A percentile compares a stretch with the other conserved stretches of the same genome.
Evolutionary conservation across 2,888 invertebrate species (phyloP).

Genomic region (Dermolepida albohirtum): DNA sequence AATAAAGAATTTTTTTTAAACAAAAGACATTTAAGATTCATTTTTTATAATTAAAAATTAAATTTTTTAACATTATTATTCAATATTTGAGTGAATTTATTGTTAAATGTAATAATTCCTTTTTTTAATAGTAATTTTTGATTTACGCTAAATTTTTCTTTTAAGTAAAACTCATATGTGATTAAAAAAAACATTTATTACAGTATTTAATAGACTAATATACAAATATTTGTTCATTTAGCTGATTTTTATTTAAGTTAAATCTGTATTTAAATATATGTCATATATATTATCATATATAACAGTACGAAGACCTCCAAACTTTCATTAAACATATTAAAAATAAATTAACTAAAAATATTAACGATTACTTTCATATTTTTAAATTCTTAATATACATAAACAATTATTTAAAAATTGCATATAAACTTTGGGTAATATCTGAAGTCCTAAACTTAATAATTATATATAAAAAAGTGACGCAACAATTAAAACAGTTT

Average conservation of each 20-base stretch:
- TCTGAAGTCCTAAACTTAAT: too few relatives aligned
- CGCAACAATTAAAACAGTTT: slow-evolving; percentile 14
- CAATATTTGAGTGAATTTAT: too few relatives aligned
- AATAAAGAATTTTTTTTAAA: slow-evolving; percentile 39
- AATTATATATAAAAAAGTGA: neutral
- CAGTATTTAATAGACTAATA: slow-evolving; percentile 22
- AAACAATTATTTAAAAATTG: too few relatives aligned
- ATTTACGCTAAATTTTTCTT: neutral
- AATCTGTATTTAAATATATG: slow-evolving; percentile 13
- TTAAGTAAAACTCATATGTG: slow-evolving; percentile 25
- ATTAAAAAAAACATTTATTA: slow-evolving; percentile 37
- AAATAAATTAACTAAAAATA: neutral
- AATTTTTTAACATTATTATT: neutral
- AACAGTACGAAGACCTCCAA: slow-evolving; percentile 21
- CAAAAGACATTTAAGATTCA: too few relatives aligned
- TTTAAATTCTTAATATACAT: too few relatives aligned
- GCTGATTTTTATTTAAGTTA: slow-evolving; percentile 24
- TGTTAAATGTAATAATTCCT: too few relatives aligned
- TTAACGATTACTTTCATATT: neutral
- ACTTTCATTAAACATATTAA: neutral
- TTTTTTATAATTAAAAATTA: neutral
- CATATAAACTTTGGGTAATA: too few relatives aligned
- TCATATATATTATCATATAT: slow-evolving; percentile 15
- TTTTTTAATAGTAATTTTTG: neutral
- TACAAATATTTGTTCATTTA: slow-evolving; percentile 36